phyloP scores from a whole-genome alignment of 1,140 invertebrate genomes.

The Schlechtendalia chinensis region DNA sequence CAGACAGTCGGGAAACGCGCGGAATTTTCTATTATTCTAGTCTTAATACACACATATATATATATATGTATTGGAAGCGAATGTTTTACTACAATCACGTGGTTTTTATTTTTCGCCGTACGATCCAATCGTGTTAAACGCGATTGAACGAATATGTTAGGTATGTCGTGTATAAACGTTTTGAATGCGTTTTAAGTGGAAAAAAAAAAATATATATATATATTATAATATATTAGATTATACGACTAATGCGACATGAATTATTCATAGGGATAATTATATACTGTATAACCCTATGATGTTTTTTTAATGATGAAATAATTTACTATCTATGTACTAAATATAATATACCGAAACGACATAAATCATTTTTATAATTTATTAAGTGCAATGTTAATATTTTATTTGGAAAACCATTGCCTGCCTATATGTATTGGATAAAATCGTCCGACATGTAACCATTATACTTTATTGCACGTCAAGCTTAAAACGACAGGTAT shows the following conservation, averaged over 20 bases:
- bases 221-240: conserved; percentile 1
- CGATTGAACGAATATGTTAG: too few relatives aligned
- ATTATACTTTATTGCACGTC: not conserved
- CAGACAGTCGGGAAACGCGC: too few relatives aligned
- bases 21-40: too few relatives aligned
- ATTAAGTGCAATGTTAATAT: not conserved
- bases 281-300: not conserved
- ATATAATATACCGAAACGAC: not conserved
- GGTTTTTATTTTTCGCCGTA: too few relatives aligned
- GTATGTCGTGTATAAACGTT: too few relatives aligned
- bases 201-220: too few relatives aligned
- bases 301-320: conserved; percentile 11
- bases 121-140: too few relatives aligned
- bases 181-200: too few relatives aligned
- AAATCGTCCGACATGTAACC: not conserved
- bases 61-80: too few relatives aligned
- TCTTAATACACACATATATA: too few relatives aligned
- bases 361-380: not conserved
- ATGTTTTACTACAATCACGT: too few relatives aligned
- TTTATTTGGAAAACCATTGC: not conserved
- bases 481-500: not conserved
- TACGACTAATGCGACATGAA: conserved; percentile 7
- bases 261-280: conserved; percentile 28
- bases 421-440: not conserved
- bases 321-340: not conserved